Percentiles rank a stretch among this genome's conserved stretches.
These are phyloP conservation scores for Periphyllus acericola DNA, from an alignment of 2,888 invertebrate genomes.

Conservation along the genomic window DNA sequence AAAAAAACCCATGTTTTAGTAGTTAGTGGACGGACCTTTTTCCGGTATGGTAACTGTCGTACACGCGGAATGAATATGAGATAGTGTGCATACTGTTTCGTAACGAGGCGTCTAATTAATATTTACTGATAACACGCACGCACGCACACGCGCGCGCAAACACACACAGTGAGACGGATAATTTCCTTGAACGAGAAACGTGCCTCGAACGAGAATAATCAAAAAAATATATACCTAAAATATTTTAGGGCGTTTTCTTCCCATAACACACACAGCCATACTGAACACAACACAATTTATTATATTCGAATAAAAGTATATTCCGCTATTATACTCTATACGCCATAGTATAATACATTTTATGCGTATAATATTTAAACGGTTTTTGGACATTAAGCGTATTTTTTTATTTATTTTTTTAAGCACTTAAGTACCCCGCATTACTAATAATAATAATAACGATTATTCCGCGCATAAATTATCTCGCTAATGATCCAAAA, in stretches of 20 bases:
- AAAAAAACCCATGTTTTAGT: slow-evolving; percentile 25
- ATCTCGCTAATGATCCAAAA: slow-evolving; percentile 34
- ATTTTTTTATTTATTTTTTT: neutral
- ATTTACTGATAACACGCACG: slow-evolving; percentile 26
- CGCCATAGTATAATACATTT: neutral
- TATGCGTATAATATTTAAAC: slow-evolving; percentile 9
- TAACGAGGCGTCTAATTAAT: slow-evolving; percentile 32
- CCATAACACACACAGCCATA: neutral
- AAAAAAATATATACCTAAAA: neutral
- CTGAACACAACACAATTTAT: neutral
- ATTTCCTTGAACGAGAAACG: neutral
- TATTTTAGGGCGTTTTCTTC: slow-evolving; percentile 20
- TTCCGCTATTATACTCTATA: neutral
- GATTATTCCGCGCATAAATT: slow-evolving; percentile 54
- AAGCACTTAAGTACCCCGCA: slow-evolving; percentile 36
- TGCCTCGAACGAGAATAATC: neutral
- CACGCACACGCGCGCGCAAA: neutral
- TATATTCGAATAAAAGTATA: neutral
- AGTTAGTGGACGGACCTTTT: neutral
- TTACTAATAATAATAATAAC: slow-evolving; percentile 40
- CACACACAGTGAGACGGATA: neutral
- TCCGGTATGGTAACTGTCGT: neutral
- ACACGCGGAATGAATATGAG: slow-evolving; percentile 14
- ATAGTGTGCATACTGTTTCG: slow-evolving; percentile 8
- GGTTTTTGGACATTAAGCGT: slow-evolving; percentile 27